These are phyloP conservation scores for Campylomormyrus tamandua DNA, from an alignment of 2,113 vertebrate genomes.

Conservation along the genomic window DNA sequence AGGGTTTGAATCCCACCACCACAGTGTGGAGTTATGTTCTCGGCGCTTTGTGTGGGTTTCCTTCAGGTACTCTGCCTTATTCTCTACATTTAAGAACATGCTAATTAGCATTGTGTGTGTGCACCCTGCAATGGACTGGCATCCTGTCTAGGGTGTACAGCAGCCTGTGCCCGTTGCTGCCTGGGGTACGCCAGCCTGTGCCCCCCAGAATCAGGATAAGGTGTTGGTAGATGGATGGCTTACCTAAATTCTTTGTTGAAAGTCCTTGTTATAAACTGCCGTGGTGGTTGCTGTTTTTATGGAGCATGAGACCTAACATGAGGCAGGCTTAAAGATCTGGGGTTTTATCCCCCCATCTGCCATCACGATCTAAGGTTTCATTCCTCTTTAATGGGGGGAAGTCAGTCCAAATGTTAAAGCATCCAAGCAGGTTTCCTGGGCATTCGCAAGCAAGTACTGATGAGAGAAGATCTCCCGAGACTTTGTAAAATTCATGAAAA, in stretches of 20 bases:
- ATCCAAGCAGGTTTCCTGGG: not conserved
- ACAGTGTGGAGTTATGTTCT: not conserved
- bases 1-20: not conserved
- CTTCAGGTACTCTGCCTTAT: not conserved
- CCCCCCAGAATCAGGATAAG: not conserved
- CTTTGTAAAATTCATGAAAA: not conserved
- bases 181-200: not conserved
- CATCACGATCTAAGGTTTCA: not conserved
- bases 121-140: not conserved
- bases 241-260: not conserved
- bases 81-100: not conserved
- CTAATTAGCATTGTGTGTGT: not conserved
- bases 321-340: not conserved
- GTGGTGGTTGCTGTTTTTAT: not conserved
- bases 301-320: not conserved
- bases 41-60: not conserved
- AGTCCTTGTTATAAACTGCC: not conserved
- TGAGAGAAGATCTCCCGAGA: not conserved
- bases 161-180: not conserved
- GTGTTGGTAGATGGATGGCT: not conserved
- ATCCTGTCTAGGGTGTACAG: not conserved
- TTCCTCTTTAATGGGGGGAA: not conserved
- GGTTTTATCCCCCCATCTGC: not conserved
- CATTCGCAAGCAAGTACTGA: not conserved
- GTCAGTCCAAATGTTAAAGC: not conserved